Base-by-base conservation (phyloP, 1,140 invertebrate species). In the Leptopilina boulardi region DNA sequence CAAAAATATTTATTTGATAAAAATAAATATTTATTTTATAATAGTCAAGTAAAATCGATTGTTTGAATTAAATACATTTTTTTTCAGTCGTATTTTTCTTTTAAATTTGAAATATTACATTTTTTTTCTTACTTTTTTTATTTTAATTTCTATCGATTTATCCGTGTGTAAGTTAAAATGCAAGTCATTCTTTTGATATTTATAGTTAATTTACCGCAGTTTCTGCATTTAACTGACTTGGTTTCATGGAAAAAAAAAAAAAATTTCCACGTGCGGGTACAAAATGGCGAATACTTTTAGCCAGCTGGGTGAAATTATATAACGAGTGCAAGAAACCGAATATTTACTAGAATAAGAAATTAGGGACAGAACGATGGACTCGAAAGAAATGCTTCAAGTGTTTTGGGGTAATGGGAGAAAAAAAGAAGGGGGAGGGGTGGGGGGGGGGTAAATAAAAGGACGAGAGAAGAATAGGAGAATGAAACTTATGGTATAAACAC, bases 291-390 rank as follows among this genome's bases (percentile, higher is more conserved):
- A 59, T 26, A 23, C 59, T 30, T 66, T 66, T 66, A 34, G 13
- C 13, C n/a, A 30, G 26, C 21, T 34, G 59, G 13, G 59, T 66
- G 4, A 66, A 66, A 66, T 66, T 66, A 30, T 66, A 66, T 66
- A 66, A 66, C 13, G n/a, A 13, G 26, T 34, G 13, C 26, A 34
- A n/a, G 26, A n/a, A 30, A 66, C 59, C 3, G 23, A 66, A 66
- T 66, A 66, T 66, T 66, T 30, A 66, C 23, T 26, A 66, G 59
- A 66, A 30, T 26, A 30, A 66, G 26, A 66, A 66, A 66, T 66
- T 30, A 66, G 23, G 21, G 23, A n/a, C 26, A 66, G 59, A 2
- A 66, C 26, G 23, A 1, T 30, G 23, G 59, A 66, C 26, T n/a
- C 26, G 23, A 30, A 66, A 59, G 23, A 66, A 66, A n/a, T 30